These are phyloP conservation scores for Circaetus gallicus DNA, from an alignment of 2,113 vertebrate genomes.

Conservation along the genomic window DNA sequence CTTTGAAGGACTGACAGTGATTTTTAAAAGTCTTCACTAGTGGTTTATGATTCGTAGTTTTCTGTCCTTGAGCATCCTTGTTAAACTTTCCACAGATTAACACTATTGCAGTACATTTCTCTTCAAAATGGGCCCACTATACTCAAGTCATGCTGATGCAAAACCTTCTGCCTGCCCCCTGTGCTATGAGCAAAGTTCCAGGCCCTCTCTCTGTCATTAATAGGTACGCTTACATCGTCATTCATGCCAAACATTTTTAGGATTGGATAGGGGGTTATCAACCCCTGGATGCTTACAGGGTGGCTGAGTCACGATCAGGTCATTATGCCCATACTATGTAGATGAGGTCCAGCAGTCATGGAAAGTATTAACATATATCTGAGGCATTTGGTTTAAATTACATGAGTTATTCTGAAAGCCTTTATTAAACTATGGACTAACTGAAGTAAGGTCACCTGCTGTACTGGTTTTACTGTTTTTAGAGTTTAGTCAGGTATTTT, in stretches of 20 bases:
- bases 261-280: not conserved
- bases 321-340: not conserved
- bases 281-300: not conserved
- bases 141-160: not conserved
- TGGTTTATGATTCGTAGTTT: not conserved
- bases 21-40: not conserved
- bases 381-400: not conserved
- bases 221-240: fast-evolving
- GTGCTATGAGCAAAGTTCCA: not conserved
- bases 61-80: not conserved
- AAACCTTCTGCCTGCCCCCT: not conserved
- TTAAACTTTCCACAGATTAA: not conserved
- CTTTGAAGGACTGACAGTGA: not conserved
- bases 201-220: not conserved
- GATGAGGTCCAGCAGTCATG: not conserved
- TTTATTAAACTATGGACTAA: not conserved
- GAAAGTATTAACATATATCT: not conserved
- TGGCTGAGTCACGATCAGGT: not conserved
- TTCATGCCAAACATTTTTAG: not conserved
- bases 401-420: not conserved
- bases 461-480: not conserved
- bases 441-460: not conserved
- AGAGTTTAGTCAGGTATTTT: not conserved
- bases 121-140: not conserved
- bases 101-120: not conserved